Evolutionary conservation across 2,113 vertebrate genomes (phyloP), one percentile per base, ranked within the genome.

Genomic region (Chloropsis cyanopogon): DNA sequence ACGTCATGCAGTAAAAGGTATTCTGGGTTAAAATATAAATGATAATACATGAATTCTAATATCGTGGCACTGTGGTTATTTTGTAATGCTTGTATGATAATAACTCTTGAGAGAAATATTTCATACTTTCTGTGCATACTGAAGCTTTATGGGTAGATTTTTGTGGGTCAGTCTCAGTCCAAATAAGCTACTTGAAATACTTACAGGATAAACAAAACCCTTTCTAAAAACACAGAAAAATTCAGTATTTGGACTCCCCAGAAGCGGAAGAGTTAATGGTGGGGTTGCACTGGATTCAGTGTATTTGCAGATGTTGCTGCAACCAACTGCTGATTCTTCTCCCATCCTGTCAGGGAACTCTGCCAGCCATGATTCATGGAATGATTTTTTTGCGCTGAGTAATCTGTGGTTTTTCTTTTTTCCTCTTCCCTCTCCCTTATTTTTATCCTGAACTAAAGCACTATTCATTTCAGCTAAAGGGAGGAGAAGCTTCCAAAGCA

Each of bases 291-390:
- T 96, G 79, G 56, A 87, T 95, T 96, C 86, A 83, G 91, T 94
- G 85, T 95, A 78, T 97, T 97, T 97, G 97, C 98, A 98, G 97
- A 98, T 98, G 98, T 97, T 96, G 80, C 90, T 97, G 90, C 83
- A 96, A 92, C 97, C 92, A 84, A 94, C 92, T 97, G 94, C 94
- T 97, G 73, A 84, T 95, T 97, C 95, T 96, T 96, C 91, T 96
- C 95, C 94, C 90, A 88, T 97, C 96, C 97, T 97, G 94, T 97
- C 93, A 86, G 96, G 95, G 97, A 96, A 91, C 82, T 80, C 89
- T 97, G 98, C 98, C 98, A 98, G 93, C 95, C 42, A 39, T 98
- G 98, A 98, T 97, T 98, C 98, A 98, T 97, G 97, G 98, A 98
- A 97, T 97, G 93, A 98, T 98, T 97, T 98, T 98, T 98, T 97